Evolutionary conservation across 2,797 vertebrate species (phyloP), one percentile per base, ranked within the genome.

Genomic region (Sus cebifrons): DNA sequence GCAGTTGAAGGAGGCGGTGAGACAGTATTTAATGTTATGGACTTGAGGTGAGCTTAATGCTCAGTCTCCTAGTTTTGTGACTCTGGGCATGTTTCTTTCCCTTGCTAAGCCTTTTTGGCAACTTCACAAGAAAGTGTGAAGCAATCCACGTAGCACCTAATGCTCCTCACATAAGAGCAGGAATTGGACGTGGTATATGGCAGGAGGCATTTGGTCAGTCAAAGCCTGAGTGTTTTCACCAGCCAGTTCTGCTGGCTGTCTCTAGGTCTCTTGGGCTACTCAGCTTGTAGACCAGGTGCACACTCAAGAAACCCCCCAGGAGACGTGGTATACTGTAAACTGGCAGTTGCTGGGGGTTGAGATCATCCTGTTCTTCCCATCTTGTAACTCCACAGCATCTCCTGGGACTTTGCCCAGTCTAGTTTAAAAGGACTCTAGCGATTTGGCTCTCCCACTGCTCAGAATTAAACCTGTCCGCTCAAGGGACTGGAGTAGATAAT

Each of bases 341-440:
- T 74, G 91, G 64, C 25, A 36, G 4, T 96, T 81, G 60, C 15
- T 86, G 27, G 32, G 60, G 54, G 29, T 52, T 91, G 86, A 94
- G 68, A 5, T 95, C 92, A 89, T 73, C n/a, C 73, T 92, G 17
- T 23, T 29, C 75, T 97, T 89, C 56, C 40, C 40, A 29, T 74
- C 40, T 73, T 86, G 86, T 44, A 32, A 77, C 70, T 88, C 84
- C 82, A 1, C 21, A 67, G 54, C 18, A 56, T 71, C 86, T 49
- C 32, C 54, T 94, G 58, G 49, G 96, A 82, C 71, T 92, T 21
- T 89, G 75, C 74, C 94, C 71, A 90, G 71, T 79, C 86, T 94
- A 70, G 44, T 94, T 96, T 93, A 86, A 93, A 97, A 74, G 44
- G 68, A 62, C 95, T 95, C 83, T 36, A 74, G 93, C 91, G 91